A percentile compares a stretch with the other conserved stretches of the same genome.
Conservation (phyloP, 2,888 invertebrate species). For the Danaus chrysippus region DNA sequence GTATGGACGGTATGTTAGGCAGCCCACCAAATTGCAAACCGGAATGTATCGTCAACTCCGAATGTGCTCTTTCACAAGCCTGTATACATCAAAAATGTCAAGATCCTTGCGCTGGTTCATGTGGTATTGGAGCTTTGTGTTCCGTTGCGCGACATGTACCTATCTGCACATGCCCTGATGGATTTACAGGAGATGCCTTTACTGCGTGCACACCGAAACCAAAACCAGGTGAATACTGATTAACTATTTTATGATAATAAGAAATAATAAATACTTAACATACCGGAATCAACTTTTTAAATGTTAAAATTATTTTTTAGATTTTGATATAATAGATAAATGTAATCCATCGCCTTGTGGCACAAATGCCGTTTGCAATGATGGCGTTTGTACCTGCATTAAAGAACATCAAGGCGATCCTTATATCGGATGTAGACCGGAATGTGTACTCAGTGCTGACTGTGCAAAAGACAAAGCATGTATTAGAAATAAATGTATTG, state of each 20-base stretch:
- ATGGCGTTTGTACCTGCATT: constrained; percentile 80
- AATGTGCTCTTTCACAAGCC: constrained; percentile 82
- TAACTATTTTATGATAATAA: constrained; percentile 10
- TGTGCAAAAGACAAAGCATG: constrained; percentile 83
- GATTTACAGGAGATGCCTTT: constrained; percentile 84
- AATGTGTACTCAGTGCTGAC: constrained; percentile 84
- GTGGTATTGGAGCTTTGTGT: constrained; percentile 81
- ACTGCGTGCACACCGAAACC: constrained; percentile 67
- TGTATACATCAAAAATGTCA: constrained; percentile 85
- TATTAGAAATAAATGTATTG: constrained; percentile 82
- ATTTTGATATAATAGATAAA: constrained; percentile 50
- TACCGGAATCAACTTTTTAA: constrained; percentile 7
- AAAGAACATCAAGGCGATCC: constrained; percentile 84
- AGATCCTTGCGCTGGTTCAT: constrained; percentile 86
- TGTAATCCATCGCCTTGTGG: constrained; percentile 85
- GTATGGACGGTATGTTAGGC: constrained; percentile 80
- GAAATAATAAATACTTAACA: constrained; percentile 10
- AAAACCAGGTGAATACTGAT: constrained; percentile 53
- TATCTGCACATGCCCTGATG: constrained; percentile 84
- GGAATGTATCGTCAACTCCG: constrained; percentile 84
- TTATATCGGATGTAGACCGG: constrained; percentile 83
- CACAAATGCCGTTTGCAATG: constrained; percentile 77
- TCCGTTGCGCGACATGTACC: constrained; percentile 85
- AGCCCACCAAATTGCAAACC: constrained; percentile 83
- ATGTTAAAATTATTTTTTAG: constrained; percentile 38